A percentile compares a stretch with the other conserved stretches of the same genome.
phyloP scores from a whole-genome alignment of 1,140 invertebrate species.

The Drosophila ogumai region DNA sequence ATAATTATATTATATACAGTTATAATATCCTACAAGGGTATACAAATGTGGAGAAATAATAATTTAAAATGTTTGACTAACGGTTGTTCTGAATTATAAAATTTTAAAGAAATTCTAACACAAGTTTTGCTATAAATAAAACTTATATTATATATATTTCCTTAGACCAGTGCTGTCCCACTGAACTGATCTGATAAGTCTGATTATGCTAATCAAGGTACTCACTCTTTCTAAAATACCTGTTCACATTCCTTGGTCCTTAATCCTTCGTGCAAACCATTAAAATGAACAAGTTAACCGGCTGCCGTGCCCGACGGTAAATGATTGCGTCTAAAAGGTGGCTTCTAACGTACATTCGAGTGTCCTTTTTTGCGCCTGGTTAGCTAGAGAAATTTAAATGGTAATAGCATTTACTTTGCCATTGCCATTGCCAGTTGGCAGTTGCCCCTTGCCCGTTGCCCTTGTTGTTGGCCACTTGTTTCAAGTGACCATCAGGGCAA shows the following conservation, averaged over 20 bases:
- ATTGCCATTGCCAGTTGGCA: constrained; percentile 45
- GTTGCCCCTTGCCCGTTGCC: constrained; percentile 13
- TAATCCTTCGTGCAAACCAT: constrained; percentile 12
- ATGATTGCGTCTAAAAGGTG: constrained; percentile 58
- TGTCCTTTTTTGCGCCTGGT: constrained; percentile 72
- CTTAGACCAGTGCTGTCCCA: not conserved
- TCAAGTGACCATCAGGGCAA: constrained; percentile 64
- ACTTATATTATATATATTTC: not conserved
- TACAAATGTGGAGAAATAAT: no score
- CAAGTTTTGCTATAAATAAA: not conserved
- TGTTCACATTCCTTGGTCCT: constrained; percentile 4
- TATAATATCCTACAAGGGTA: no score
- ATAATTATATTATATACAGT: no score
- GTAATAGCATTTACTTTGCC: constrained; percentile 71
- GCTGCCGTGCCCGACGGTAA: constrained; percentile 20
- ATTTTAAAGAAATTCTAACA: not conserved
- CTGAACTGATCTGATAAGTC: not conserved
- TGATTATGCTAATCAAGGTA: no score
- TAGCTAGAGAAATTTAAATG: constrained; percentile 74
- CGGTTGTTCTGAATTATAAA: no score
- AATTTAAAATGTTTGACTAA: no score
- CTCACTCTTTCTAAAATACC: not conserved
- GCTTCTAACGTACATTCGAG: constrained; percentile 56
- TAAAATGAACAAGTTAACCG: constrained; percentile 10
- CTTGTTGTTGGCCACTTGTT: constrained; percentile 59